These are phyloP conservation scores for Paramuricea clavata DNA, from an alignment of 92 coral and sea anemone species.

Conservation along the genomic window DNA sequence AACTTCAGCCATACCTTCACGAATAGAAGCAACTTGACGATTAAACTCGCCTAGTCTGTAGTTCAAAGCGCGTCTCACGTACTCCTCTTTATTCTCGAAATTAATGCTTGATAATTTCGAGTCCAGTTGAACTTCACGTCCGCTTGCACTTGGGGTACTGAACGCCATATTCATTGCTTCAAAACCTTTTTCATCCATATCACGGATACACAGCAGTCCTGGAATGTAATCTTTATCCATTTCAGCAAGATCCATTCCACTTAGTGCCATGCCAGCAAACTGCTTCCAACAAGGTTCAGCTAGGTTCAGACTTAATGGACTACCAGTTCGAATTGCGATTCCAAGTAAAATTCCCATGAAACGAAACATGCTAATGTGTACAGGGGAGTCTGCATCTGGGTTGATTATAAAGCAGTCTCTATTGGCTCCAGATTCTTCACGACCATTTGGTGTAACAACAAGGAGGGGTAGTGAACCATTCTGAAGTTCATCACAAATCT, in stretches of 20 bases:
- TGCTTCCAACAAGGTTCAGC: conserved; percentile 99
- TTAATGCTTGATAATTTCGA: conserved; percentile 78
- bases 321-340: conserved; percentile 97
- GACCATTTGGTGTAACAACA: conserved; percentile 96
- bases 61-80: conserved; percentile 87
- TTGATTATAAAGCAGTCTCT: conserved; percentile 97
- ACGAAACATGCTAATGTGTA: conserved; percentile 88
- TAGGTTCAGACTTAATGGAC: conserved; percentile 93
- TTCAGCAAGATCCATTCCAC: conserved; percentile 93
- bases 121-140: conserved; percentile 90
- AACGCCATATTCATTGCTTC: conserved; percentile 99
- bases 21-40: conserved; percentile 88
- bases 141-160: conserved; percentile 99
- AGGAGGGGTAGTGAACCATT: conserved; percentile 96
- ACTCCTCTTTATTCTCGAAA: conserved; percentile 92
- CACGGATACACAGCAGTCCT: conserved; percentile 97
- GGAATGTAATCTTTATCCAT: conserved; percentile 99
- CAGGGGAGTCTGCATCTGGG: conserved; percentile 81
- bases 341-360: conserved; percentile 93
- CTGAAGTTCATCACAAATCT: conserved; percentile 98
- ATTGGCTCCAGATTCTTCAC: conserved; percentile 99
- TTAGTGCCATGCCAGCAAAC: conserved; percentile 87
- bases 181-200: conserved; percentile 90
- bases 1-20: conserved; percentile 98
- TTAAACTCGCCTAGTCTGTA: conserved; percentile 94